phyloP scores from a whole-genome alignment of 2,797 vertebrate genomes.

The Falco rusticolus region DNA sequence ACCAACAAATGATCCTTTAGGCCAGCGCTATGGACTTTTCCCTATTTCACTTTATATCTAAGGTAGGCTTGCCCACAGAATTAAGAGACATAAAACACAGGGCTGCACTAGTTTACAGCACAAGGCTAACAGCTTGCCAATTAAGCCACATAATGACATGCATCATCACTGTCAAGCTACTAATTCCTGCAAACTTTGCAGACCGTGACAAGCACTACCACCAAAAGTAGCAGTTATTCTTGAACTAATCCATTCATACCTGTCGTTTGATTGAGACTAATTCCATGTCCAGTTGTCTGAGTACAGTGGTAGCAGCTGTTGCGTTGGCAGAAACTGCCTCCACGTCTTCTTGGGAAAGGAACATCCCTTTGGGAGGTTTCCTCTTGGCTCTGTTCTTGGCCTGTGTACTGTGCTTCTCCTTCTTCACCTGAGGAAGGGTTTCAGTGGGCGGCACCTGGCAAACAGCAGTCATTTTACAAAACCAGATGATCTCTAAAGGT shows the following conservation, averaged over 20 bases:
- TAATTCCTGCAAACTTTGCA: not conserved
- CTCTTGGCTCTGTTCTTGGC: slow-evolving; percentile 91
- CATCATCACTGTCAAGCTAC: not conserved
- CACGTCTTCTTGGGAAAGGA: slow-evolving; percentile 90
- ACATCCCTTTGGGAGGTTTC: slow-evolving; percentile 96
- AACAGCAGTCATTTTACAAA: slow-evolving; percentile 44
- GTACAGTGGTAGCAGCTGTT: slow-evolving; percentile 87
- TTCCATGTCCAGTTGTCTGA: slow-evolving; percentile 92
- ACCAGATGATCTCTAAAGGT: not conserved
- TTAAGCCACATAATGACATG: not conserved
- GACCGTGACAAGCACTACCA: not conserved
- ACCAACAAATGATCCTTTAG: not conserved
- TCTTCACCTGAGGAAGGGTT: slow-evolving; percentile 84
- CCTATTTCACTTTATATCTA: not conserved
- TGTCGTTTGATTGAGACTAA: slow-evolving; percentile 92
- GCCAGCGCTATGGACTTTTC: not conserved
- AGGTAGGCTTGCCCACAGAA: not conserved
- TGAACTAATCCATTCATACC: slow-evolving; percentile 64
- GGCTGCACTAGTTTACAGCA: not conserved
- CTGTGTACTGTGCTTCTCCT: slow-evolving; percentile 84
- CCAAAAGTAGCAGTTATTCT: not conserved
- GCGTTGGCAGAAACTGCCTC: slow-evolving; percentile 88
- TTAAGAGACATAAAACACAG: not conserved
- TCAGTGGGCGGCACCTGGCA: slow-evolving; percentile 77
- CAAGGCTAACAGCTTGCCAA: not conserved